Conservation (phyloP, 2,888 invertebrate genomes). For the Mesorhabditis spiculigera region DNA sequence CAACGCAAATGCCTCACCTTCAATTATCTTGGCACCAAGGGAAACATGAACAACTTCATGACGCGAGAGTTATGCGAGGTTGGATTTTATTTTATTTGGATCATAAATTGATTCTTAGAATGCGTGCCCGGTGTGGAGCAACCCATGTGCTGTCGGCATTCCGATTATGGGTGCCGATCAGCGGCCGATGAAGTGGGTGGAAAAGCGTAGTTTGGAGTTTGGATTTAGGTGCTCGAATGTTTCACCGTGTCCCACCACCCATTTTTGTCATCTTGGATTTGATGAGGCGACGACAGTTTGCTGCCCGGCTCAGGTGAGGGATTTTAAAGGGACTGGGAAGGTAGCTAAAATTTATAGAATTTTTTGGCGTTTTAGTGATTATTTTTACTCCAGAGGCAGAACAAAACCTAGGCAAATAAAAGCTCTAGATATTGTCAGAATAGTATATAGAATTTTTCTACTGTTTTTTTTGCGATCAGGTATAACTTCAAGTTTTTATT, state of each 20-base stretch:
- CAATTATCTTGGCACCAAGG: slow-evolving; percentile 48
- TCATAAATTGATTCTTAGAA: slow-evolving; percentile 15
- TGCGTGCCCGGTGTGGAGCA: slow-evolving; percentile 50
- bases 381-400: too few species aligned
- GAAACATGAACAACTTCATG: slow-evolving; percentile 53
- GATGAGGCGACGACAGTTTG: slow-evolving; percentile 50
- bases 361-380: too few species aligned
- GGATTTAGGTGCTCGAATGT: slow-evolving; percentile 3
- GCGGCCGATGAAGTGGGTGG: slow-evolving; percentile 7
- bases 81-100: slow-evolving; percentile 20
- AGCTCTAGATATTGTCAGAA: too few species aligned
- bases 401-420: not conserved
- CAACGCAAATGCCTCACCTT: slow-evolving; percentile 45
- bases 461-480: too few species aligned
- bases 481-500: too few species aligned
- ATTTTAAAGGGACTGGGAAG: not conserved
- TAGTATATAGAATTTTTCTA: too few species aligned
- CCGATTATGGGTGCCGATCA: slow-evolving; percentile 39
- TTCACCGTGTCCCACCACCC: slow-evolving; percentile 20
- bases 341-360: too few species aligned
- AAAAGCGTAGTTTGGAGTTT: not conserved
- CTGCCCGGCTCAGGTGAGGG: slow-evolving; percentile 30
- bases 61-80: slow-evolving; percentile 47
- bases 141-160: slow-evolving; percentile 47
- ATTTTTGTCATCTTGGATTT: slow-evolving; percentile 53